These are phyloP conservation scores for Chaetophractus vellerosus DNA, from an alignment of 2,797 vertebrate genomes.

Conservation along the genomic window DNA sequence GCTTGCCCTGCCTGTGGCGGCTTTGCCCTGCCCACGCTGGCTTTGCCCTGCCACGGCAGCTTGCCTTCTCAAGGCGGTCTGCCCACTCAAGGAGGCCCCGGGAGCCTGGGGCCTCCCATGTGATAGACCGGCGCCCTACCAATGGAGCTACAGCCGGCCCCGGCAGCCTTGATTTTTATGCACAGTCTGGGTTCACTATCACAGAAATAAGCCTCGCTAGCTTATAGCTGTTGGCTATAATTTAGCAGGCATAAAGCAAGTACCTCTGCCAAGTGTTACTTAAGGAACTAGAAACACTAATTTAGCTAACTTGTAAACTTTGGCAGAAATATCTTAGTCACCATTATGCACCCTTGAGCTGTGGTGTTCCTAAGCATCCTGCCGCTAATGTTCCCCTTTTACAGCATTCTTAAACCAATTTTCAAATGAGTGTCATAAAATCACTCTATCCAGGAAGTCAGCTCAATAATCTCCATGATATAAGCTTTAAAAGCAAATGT, in stretches of 20 bases:
- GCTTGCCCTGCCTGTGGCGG: too few species aligned
- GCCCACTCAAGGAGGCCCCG: too few species aligned
- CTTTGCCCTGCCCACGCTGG: too few species aligned
- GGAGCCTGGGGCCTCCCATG: too few species aligned
- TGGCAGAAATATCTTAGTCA: not conserved
- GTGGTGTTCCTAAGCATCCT: not conserved
- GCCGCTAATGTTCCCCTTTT: not conserved
- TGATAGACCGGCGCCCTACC: too few species aligned
- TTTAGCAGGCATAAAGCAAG: not conserved
- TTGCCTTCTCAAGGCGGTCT: too few species aligned
- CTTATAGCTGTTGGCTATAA: not conserved
- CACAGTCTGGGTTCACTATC: not conserved
- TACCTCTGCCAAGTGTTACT: not conserved
- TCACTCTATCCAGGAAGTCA: not conserved
- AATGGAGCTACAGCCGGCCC: too few species aligned
- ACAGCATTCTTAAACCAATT: conserved; percentile 16
- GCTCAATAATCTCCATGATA: not conserved
- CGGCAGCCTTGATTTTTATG: not conserved
- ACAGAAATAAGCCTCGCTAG: not conserved
- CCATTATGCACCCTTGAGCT: not conserved
- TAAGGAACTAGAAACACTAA: not conserved
- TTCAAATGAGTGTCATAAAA: conserved; percentile 6
- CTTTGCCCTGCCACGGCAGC: too few species aligned
- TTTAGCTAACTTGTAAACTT: not conserved
- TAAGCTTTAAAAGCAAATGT: not conserved